Percentiles rank a stretch among this genome's conserved stretches.
phyloP scores from a whole-genome alignment of 2,888 invertebrate genomes.

The Orthonevra nobilis region DNA sequence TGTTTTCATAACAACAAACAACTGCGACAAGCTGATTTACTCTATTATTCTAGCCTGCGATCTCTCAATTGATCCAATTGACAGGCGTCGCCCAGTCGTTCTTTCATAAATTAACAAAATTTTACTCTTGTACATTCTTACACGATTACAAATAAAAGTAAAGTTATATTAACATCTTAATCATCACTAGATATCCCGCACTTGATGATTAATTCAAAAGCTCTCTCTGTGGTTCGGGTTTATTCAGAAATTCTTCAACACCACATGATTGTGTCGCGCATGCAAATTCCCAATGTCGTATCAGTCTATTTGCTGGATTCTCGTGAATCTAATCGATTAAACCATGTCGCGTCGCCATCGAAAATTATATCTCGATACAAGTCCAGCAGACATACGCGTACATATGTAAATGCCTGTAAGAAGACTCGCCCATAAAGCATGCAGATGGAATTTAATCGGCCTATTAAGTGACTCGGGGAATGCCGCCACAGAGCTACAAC shows the following conservation, averaged over 20 bases:
- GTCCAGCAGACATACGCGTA: too few relatives aligned
- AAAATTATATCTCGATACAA: too few relatives aligned
- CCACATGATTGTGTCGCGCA: not conserved
- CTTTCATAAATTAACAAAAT: too few relatives aligned
- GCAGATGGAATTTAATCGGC: conserved; percentile 39
- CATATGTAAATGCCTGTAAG: not conserved
- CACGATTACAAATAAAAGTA: too few relatives aligned
- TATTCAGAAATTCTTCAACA: conserved; percentile 2
- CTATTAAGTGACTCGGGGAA: conserved; percentile 38
- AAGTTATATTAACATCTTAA: too few relatives aligned
- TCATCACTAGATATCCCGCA: too few relatives aligned
- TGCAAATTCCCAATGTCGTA: conserved; percentile 46
- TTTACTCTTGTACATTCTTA: too few relatives aligned
- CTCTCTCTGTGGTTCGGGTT: conserved; percentile 10
- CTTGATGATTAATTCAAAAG: conserved; percentile 31
- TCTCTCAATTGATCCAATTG: too few relatives aligned
- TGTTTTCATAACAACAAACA: too few relatives aligned
- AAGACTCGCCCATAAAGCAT: conserved; percentile 29
- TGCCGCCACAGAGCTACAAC: not conserved
- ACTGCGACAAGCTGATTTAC: too few relatives aligned
- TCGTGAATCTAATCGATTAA: conserved; percentile 27
- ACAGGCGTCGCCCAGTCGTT: too few relatives aligned
- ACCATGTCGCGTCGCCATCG: conserved; percentile 11
- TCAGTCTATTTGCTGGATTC: conserved; percentile 31
- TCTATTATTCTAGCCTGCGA: too few relatives aligned